Evolutionary conservation across 2,888 invertebrate genomes (phyloP).

Genomic region (Lasioglossum oenotherae): DNA sequence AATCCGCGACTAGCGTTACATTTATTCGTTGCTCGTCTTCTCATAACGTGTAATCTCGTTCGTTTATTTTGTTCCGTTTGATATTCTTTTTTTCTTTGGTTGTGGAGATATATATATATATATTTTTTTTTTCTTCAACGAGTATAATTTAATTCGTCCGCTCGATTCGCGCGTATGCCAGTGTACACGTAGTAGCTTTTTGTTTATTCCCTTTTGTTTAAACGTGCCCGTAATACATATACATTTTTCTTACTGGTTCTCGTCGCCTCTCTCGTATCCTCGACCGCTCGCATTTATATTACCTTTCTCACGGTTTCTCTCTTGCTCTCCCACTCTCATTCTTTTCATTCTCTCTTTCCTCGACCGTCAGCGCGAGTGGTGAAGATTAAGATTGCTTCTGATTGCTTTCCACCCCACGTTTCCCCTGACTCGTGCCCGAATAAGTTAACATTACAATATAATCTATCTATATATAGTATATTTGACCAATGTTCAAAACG

Average conservation of each 20-base stretch:
- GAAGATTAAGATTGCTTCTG: constrained; percentile 18
- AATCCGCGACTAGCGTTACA: constrained; percentile 58
- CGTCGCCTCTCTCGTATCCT: constrained; percentile 51
- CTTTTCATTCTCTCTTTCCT: constrained; percentile 69
- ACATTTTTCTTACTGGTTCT: constrained; percentile 59
- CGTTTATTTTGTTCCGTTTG: constrained; percentile 4
- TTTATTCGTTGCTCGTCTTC: constrained; percentile 44
- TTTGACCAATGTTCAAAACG: neutral
- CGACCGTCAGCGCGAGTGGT: constrained; percentile 64
- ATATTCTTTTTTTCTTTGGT: constrained; percentile 4
- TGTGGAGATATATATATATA: neutral
- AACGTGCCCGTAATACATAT: constrained; percentile 35
- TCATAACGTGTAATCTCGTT: constrained; percentile 46
- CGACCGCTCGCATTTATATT: constrained; percentile 65
- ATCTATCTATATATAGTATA: neutral
- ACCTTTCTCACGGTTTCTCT: constrained; percentile 68
- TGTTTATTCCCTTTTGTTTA: neutral
- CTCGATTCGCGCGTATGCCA: constrained; percentile 55
- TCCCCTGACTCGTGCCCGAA: neutral
- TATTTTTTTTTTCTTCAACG: constrained; percentile 13
- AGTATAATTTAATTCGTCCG: constrained; percentile 40
- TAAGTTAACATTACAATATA: neutral
- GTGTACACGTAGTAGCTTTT: constrained; percentile 27
- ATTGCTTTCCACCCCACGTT: constrained; percentile 22
- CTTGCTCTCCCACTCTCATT: constrained; percentile 68